These are phyloP conservation scores for Tringa solitaria DNA, from an alignment of 2,113 vertebrate genomes.

Conservation along the genomic window DNA sequence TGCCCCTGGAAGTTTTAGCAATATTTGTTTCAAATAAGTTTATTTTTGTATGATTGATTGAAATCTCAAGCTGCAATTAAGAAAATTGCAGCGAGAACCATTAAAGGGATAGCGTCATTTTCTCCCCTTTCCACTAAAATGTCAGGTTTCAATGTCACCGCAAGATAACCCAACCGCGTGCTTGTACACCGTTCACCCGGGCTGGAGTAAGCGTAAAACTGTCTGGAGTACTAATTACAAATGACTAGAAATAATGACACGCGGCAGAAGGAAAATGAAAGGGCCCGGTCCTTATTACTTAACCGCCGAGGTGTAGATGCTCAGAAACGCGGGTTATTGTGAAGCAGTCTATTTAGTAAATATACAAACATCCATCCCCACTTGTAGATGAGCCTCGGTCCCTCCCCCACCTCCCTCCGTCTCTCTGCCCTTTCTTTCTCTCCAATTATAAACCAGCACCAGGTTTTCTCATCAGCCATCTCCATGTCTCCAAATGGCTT, in stretches of 20 bases:
- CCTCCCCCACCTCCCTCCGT: constrained; percentile 41
- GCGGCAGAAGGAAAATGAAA: constrained; percentile 1
- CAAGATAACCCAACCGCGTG: constrained; percentile 51
- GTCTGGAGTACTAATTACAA: constrained; percentile 64
- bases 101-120: constrained; percentile 23
- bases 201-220: constrained; percentile 3
- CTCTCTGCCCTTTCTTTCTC: constrained; percentile 80
- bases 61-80: constrained; percentile 58
- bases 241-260: constrained; percentile 44
- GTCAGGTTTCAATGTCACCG: constrained; percentile 53
- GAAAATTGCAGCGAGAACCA: constrained; percentile 30
- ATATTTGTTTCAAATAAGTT: constrained; percentile 53
- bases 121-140: constrained; percentile 33
- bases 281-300: background rate
- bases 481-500: constrained; percentile 83
- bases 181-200: background rate
- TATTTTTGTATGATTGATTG: constrained; percentile 55
- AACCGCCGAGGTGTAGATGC: background rate
- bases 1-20: constrained; percentile 31
- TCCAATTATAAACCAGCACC: constrained; percentile 87
- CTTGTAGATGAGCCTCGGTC: constrained; percentile 27
- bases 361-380: constrained; percentile 45
- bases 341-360: constrained; percentile 1
- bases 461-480: constrained; percentile 89
- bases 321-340: background rate